Conservation (phyloP, 2,888 invertebrate species). For the Polydrusus cervinus region DNA sequence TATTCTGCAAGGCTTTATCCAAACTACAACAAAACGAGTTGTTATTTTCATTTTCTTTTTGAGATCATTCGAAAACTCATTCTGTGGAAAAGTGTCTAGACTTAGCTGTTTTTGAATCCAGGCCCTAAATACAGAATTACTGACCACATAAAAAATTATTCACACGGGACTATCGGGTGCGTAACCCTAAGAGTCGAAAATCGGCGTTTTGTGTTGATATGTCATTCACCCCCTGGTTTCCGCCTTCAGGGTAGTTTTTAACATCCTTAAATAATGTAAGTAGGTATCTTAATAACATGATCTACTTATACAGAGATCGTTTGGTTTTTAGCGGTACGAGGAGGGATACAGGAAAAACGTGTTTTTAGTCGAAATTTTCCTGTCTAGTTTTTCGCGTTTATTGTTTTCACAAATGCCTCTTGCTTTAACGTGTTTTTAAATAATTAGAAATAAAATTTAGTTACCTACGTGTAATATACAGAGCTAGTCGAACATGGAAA, state of each 20-base stretch:
- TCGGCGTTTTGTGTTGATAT: conserved; percentile 68
- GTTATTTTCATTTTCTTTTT: no score
- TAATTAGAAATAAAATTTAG: conserved; percentile 11
- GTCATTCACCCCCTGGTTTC: conserved; percentile 63
- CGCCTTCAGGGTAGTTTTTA: conserved; percentile 31
- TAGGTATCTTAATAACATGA: conserved; percentile 5
- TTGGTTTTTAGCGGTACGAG: conserved; percentile 40
- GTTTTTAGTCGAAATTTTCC: conserved; percentile 30
- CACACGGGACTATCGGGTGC: conserved; percentile 52
- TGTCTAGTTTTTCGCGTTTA: conserved; percentile 30
- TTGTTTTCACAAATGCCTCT: conserved; percentile 49
- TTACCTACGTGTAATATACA: not conserved
- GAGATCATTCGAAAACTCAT: no score
- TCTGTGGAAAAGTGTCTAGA: no score
- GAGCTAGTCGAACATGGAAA: no score
- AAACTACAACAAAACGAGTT: no score
- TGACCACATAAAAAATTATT: conserved; percentile 39
- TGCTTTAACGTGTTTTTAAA: no score
- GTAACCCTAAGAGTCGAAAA: conserved; percentile 54
- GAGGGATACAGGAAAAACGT: conserved; percentile 45
- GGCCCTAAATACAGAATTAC: conserved; percentile 24
- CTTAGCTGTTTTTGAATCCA: no score
- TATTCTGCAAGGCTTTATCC: no score
- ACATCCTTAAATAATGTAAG: conserved; percentile 17
- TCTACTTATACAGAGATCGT: conserved; percentile 14